phyloP scores from a whole-genome alignment of 2,113 vertebrate genomes.

The Psittacula cyanocephala region DNA sequence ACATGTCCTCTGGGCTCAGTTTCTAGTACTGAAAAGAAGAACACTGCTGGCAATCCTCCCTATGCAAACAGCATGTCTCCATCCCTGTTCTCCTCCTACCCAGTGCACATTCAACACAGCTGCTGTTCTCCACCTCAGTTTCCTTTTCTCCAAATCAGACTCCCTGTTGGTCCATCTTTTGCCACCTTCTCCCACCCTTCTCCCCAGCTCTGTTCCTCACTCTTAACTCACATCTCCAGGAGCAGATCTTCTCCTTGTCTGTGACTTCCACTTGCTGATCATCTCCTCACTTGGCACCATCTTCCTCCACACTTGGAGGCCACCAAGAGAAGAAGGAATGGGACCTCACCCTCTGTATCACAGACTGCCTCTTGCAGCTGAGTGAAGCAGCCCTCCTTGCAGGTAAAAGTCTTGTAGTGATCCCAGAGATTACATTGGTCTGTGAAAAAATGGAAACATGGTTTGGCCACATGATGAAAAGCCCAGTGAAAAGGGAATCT shows the following conservation, averaged over 20 bases:
- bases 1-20: neutral
- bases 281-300: rapidly evolving
- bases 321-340: neutral
- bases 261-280: neutral
- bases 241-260: neutral
- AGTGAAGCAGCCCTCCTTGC: neutral
- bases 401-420: neutral
- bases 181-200: neutral
- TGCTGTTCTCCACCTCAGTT: neutral
- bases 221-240: neutral
- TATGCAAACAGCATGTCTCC: neutral
- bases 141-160: neutral
- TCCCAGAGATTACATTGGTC: neutral
- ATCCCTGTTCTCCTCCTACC: neutral
- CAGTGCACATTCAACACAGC: rapidly evolving
- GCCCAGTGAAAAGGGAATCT: neutral
- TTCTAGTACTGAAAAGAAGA: neutral
- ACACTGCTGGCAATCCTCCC: neutral
- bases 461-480: neutral
- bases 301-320: neutral
- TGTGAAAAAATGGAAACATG: neutral
- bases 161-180: neutral
- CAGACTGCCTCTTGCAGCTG: neutral
- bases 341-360: neutral
- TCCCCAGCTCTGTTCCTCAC: neutral